Conservation (phyloP, 1,140 invertebrate species). For the Polypedilum pembai region DNA sequence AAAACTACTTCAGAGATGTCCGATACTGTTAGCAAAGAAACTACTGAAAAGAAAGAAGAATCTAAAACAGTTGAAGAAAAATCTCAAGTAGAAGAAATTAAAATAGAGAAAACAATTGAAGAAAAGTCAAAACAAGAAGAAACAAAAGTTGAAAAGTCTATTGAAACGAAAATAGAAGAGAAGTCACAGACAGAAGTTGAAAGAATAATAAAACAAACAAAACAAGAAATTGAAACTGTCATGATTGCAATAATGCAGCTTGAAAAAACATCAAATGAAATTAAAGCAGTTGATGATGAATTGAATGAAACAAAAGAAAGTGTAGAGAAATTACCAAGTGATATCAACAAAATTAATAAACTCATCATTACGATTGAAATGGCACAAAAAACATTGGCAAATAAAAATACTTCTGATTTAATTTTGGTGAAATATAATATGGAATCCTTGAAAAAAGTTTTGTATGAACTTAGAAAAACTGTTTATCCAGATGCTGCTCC, state of each 20-base stretch:
- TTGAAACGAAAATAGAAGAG: conserved; percentile 20
- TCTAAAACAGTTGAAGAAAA: not conserved
- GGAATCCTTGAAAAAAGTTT: not conserved
- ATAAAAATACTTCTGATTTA: not conserved
- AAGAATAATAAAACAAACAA: not conserved
- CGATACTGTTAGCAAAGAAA: conserved; percentile 30
- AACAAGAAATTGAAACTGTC: conserved; percentile 26
- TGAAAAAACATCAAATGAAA: conserved; percentile 22
- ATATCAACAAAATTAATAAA: not conserved
- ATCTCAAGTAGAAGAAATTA: not conserved
- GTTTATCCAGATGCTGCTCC: not conserved
- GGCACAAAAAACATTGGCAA: not conserved
- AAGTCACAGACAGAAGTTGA: conserved; percentile 6
- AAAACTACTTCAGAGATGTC: conserved; percentile 48
- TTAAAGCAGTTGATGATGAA: conserved; percentile 12
- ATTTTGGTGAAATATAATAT: not conserved
- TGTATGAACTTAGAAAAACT: not conserved
- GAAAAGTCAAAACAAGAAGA: conserved; percentile 23
- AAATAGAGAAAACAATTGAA: not conserved
- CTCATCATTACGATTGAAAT: not conserved
- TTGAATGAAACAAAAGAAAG: not conserved
- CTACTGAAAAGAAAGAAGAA: conserved; percentile 29
- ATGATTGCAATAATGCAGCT: conserved; percentile 3
- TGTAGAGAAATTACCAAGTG: not conserved
- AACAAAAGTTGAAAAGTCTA: not conserved